These are phyloP conservation scores for Alosa alosa DNA, from an alignment of 2,113 vertebrate genomes.

Conservation along the genomic window DNA sequence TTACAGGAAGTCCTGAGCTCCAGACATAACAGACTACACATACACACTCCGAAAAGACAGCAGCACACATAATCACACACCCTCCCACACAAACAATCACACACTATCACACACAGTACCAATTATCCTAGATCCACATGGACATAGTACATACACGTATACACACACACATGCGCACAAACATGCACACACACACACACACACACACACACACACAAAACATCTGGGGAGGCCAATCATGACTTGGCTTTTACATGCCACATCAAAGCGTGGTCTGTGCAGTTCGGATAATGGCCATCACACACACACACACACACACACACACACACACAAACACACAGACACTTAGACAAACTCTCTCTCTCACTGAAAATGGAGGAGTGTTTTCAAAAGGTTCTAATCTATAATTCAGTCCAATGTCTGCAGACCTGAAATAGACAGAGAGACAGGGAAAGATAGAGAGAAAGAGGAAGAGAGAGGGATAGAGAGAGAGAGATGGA, in stretches of 20 bases:
- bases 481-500: too few species aligned
- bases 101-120: not conserved
- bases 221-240: conserved; percentile 65
- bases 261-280: too few species aligned
- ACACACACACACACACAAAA: conserved; percentile 70
- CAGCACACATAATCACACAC: conserved; percentile 23
- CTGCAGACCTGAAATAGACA: not conserved
- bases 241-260: conserved; percentile 50
- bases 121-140: too few species aligned
- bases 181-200: conserved; percentile 69
- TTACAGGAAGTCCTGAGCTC: conserved; percentile 70
- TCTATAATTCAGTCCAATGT: not conserved
- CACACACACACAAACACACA: conserved; percentile 26
- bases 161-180: conserved; percentile 37
- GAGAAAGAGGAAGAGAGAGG: not conserved
- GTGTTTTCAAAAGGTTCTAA: not conserved
- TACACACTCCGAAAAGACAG: not conserved
- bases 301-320: conserved; percentile 28
- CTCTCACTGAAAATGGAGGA: not conserved
- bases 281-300: conserved; percentile 20
- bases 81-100: not conserved
- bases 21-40: conserved; percentile 76
- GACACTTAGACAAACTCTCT: conserved; percentile 8
- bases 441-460: not conserved
- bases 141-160: conserved; percentile 67